Base-by-base conservation (phyloP, 2,797 vertebrate species). In the Neosilurus hyrtlii region DNA sequence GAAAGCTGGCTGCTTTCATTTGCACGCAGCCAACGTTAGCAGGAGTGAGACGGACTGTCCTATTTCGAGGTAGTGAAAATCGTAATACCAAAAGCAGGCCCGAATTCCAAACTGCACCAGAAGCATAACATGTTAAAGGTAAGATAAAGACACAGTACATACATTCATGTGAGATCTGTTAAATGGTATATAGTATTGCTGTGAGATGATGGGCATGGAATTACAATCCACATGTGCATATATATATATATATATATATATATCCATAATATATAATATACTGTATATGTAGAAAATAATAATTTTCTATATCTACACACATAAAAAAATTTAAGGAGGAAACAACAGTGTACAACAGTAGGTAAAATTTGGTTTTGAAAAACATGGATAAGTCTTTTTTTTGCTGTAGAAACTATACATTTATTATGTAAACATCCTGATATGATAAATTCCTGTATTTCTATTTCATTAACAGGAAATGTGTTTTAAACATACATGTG, bases 41-140 rank as follows among this genome's bases (percentile, higher is more conserved):
- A 10, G 59, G 4, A 6, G 56, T 74, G 20, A 12, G 9, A 57
- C 10, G 7, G 6, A 57, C 52, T 26, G 26, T 54, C 54, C 14
- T 35, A 35, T 51, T 63, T 0, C 51, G 82, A 87, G 67, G 84
- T 75, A 74, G 80, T 82, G 77, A 54, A 81, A 79, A 72, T 35
- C 15, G 56, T 3, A 68, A 88, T 75, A 86, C 30, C n/a, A 22
- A 71, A 52, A 81, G 5, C 67, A 52, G 54, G 22, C 57, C 52
- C 35, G 37, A 54, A 76, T 72, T 81, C 37, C 49, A 59, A 76
- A 77, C 72, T 63, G 52, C 81, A 81, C 76, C 77, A 77, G 62
- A 77, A 82, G 35, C 63, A 5, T 59, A 20, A 79, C 16, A 43
- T 22, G 16, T 65, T 78, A 72, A 63, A 79, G 30, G 52, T 35